phyloP scores from a whole-genome alignment of 2,888 invertebrate genomes.

The Didymodactylos carnosus region DNA sequence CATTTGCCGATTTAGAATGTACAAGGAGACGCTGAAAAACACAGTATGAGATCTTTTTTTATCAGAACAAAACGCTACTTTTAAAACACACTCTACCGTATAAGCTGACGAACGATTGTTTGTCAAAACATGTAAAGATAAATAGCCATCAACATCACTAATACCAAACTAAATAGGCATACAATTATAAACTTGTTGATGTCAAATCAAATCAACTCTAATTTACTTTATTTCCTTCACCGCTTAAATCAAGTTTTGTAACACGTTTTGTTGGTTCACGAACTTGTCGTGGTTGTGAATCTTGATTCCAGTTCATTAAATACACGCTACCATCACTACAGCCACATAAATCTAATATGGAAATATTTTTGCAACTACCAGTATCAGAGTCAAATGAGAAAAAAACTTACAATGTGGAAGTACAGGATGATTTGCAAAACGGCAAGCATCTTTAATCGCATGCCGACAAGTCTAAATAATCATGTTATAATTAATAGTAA shows the following conservation, averaged over 20 bases:
- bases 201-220: constrained; percentile 51
- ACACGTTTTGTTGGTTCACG: constrained; percentile 23
- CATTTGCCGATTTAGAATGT: constrained; percentile 84
- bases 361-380: not conserved
- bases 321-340: constrained; percentile 86
- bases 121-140: constrained; percentile 51
- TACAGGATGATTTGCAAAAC: constrained; percentile 83
- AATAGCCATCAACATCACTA: constrained; percentile 83
- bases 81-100: not conserved
- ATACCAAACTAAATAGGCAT: constrained; percentile 97
- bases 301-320: constrained; percentile 73
- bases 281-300: constrained; percentile 15
- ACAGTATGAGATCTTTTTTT: not conserved
- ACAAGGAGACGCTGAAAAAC: constrained; percentile 53
- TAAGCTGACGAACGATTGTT: constrained; percentile 5
- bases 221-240: constrained; percentile 14
- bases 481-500: constrained; percentile 20
- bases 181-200: constrained; percentile 77
- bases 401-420: constrained; percentile 64
- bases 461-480: constrained; percentile 65
- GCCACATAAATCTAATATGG: constrained; percentile 52
- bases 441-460: constrained; percentile 73
- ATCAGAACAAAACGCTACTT: too few relatives aligned
- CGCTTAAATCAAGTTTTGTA: not conserved
- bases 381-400: too few relatives aligned